Conservation (phyloP, 2,888 invertebrate species). For the Acholoe squamosa region DNA sequence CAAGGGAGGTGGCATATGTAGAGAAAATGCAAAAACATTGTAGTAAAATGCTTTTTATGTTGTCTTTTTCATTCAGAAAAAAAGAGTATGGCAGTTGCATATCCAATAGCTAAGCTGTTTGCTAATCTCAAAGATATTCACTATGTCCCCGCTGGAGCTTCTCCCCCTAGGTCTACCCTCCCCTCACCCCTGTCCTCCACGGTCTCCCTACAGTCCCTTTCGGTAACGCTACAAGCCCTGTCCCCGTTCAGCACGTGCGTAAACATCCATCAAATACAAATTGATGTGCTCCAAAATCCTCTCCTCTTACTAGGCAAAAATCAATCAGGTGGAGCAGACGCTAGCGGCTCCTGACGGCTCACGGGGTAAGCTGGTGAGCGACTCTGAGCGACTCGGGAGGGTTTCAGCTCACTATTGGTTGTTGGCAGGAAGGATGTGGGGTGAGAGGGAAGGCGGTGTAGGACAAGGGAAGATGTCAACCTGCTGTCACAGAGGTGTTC, state of each 20-base stretch:
- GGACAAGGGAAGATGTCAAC: background rate
- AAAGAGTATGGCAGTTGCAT: too few relatives aligned
- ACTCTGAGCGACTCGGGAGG: background rate
- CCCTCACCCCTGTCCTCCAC: background rate
- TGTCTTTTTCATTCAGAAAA: background rate
- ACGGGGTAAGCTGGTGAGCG: background rate
- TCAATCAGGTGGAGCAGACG: conserved; percentile 2
- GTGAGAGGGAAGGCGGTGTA: background rate
- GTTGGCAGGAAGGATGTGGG: background rate
- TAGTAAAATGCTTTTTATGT: background rate
- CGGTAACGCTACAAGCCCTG: background rate
- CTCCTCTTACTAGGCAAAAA: conserved; percentile 25
- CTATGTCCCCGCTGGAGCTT: too few relatives aligned
- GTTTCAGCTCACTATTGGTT: background rate
- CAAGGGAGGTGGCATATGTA: background rate
- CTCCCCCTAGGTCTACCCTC: too few relatives aligned
- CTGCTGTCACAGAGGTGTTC: too few relatives aligned
- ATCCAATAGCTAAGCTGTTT: too few relatives aligned
- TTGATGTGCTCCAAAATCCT: conserved; percentile 33
- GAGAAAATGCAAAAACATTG: background rate
- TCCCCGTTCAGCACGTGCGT: background rate
- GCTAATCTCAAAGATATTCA: too few relatives aligned
- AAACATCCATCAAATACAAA: conserved; percentile 22
- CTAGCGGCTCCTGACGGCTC: conserved; percentile 1
- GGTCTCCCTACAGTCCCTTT: background rate